A percentile compares a stretch with the other conserved stretches of the same genome.
Conservation (phyloP, 2,113 vertebrate species). For the Gambusia holbrooki region DNA sequence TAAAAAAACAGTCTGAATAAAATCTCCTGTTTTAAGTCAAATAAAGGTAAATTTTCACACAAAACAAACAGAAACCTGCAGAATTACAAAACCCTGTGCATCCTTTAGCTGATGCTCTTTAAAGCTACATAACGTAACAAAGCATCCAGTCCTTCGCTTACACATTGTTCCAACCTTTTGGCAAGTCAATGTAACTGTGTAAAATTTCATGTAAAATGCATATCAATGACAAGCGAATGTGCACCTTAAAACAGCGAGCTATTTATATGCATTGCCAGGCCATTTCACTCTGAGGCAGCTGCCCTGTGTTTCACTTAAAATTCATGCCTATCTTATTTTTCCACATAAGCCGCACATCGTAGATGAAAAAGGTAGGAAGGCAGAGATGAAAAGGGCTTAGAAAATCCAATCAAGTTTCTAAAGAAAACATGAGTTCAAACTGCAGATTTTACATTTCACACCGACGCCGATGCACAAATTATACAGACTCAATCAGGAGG, state of each 20-base stretch:
- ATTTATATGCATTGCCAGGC: neutral
- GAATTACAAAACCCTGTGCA: neutral
- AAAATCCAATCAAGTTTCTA: conserved; percentile 3
- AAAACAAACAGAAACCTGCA: neutral
- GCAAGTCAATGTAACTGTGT: neutral
- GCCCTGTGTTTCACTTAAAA: neutral
- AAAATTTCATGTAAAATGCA: neutral
- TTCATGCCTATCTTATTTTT: neutral
- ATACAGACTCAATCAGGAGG: neutral
- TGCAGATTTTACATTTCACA: neutral
- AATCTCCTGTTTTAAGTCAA: too few relatives aligned
- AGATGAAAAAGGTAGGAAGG: neutral
- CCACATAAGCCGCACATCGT: neutral
- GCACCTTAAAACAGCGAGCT: neutral
- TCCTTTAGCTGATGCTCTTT: neutral
- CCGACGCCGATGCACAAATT: neutral
- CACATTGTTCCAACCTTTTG: neutral
- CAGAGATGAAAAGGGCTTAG: neutral
- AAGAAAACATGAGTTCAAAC: neutral
- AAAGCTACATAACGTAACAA: neutral
- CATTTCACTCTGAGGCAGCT: neutral
- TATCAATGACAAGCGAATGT: neutral
- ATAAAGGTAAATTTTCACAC: neutral
- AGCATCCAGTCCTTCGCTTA: neutral
- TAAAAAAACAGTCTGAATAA: too few relatives aligned